These are phyloP conservation scores for Lepidochrysops patricia DNA, from an alignment of 2,888 invertebrate genomes.

Conservation along the genomic window DNA sequence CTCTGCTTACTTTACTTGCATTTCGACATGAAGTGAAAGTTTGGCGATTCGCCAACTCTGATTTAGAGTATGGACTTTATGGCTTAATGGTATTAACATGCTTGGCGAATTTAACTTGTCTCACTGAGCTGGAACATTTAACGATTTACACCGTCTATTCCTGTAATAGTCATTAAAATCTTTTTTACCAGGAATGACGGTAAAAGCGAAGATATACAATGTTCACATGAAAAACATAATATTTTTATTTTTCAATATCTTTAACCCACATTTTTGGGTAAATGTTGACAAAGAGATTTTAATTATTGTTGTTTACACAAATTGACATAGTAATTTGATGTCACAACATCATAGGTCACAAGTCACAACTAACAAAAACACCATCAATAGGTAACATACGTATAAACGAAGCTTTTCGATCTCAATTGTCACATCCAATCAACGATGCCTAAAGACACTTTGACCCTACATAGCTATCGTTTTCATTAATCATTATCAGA, in stretches of 20 bases:
- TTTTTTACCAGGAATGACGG: not conserved
- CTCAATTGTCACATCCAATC: not conserved
- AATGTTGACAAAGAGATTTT: no score
- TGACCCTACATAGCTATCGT: not conserved
- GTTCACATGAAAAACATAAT: no score
- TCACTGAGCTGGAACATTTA: not conserved
- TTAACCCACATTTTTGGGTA: no score
- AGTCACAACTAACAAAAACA: no score
- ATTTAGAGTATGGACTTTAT: slow-evolving; percentile 8
- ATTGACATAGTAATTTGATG: no score
- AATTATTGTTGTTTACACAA: no score
- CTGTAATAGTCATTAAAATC: not conserved
- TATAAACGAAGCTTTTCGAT: not conserved
- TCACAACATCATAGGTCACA: no score
- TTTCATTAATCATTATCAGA: not conserved
- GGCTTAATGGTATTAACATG: slow-evolving; percentile 4
- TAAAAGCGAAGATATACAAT: not conserved
- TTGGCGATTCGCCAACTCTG: slow-evolving; percentile 23
- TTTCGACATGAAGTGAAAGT: slow-evolving; percentile 24
- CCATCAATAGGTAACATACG: no score
- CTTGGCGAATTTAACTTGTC: slow-evolving; percentile 5
- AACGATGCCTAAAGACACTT: not conserved
- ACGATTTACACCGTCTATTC: not conserved
- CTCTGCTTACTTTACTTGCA: not conserved
- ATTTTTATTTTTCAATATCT: no score